phyloP scores from a whole-genome alignment of 2,113 vertebrate species.

The Pavo muticus region DNA sequence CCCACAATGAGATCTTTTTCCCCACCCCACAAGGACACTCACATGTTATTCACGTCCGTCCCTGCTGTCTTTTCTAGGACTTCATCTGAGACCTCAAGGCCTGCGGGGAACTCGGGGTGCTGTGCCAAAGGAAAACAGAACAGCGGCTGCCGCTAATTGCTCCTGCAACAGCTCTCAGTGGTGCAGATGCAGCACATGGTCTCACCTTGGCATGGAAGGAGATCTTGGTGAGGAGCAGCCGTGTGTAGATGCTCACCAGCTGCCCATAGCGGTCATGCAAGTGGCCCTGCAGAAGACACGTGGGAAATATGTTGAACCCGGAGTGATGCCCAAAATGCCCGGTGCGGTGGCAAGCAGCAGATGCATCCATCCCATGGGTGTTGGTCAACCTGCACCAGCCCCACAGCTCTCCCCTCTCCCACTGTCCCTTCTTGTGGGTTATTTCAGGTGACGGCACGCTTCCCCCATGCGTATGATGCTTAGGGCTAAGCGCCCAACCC shows the following conservation, averaged over 20 bases:
- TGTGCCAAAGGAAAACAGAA: slow-evolving; percentile 38
- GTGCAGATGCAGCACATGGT: not conserved
- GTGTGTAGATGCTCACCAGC: slow-evolving; percentile 88
- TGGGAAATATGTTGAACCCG: rapidly evolving
- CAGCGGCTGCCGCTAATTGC: not conserved
- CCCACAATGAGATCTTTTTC: not conserved
- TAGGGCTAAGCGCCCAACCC: not conserved
- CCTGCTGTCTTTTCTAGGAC: slow-evolving; percentile 91
- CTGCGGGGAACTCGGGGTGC: slow-evolving; percentile 90
- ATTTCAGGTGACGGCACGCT: not conserved
- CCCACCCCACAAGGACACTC: slow-evolving; percentile 62
- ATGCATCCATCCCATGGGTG: rapidly evolving
- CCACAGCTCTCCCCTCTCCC: rapidly evolving
- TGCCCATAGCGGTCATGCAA: slow-evolving; percentile 91
- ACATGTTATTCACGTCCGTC: slow-evolving; percentile 96
- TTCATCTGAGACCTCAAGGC: slow-evolving; percentile 91
- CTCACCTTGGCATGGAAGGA: slow-evolving; percentile 92
- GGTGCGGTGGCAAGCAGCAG: not conserved
- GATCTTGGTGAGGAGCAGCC: slow-evolving; percentile 90
- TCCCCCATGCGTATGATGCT: rapidly evolving
- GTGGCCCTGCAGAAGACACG: slow-evolving; percentile 78
- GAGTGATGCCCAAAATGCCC: not conserved
- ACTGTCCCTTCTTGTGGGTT: not conserved
- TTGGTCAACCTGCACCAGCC: rapidly evolving
- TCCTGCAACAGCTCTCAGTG: rapidly evolving